Conservation (phyloP, 2,113 vertebrate genomes). For the human region GRCh38 chr7:144350501-144351000, state of each 20-base stretch:
- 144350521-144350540: no score
- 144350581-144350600: no score
- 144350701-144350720: background rate
- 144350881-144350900: background rate
- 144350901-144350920: background rate
- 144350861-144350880: background rate
- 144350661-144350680: background rate
- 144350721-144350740: background rate
- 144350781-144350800: background rate
- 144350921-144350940: background rate
- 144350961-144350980: background rate
- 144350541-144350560: no score
- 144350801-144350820: background rate
- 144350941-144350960: background rate
- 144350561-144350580: no score
- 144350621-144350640: background rate
- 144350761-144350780: background rate
- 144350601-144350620: no score
- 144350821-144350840: background rate
- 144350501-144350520: no score
- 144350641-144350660: background rate
- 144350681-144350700: rapidly evolving
- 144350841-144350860: background rate
- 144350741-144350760: background rate
- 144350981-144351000: background rate